Conservation (phyloP, 2,888 invertebrate species). For the Andrena fulva region DNA sequence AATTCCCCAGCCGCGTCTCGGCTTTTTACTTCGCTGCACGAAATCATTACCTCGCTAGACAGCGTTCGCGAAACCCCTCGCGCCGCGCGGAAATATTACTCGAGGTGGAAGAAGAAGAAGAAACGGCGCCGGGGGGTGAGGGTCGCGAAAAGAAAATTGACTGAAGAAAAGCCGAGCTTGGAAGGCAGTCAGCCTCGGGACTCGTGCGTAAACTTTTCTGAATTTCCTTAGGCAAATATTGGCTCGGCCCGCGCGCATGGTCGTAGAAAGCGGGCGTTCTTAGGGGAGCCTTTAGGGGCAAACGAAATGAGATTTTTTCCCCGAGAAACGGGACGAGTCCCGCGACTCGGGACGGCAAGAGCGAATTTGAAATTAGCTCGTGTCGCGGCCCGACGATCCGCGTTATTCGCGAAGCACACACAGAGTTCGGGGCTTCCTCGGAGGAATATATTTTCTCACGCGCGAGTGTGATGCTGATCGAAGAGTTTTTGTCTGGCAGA, state of each 20-base stretch:
- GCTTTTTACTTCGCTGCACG: neutral
- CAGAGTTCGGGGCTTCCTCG: neutral
- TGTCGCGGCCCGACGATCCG: slow-evolving; percentile 74
- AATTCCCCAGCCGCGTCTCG: neutral
- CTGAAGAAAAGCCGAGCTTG: slow-evolving; percentile 73
- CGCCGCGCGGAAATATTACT: slow-evolving; percentile 22
- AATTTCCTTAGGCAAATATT: slow-evolving; percentile 84
- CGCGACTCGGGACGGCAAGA: slow-evolving; percentile 67
- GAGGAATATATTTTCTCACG: neutral
- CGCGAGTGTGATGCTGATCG: neutral
- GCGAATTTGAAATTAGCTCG: slow-evolving; percentile 83
- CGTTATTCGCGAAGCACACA: slow-evolving; percentile 66
- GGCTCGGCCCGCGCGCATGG: slow-evolving; percentile 74
- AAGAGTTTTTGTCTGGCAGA: neutral
- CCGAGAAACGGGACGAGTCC: slow-evolving; percentile 66
- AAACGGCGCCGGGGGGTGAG: slow-evolving; percentile 10
- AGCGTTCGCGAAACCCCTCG: slow-evolving; percentile 1
- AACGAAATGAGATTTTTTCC: slow-evolving; percentile 84
- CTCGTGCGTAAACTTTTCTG: slow-evolving; percentile 83
- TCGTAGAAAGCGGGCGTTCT: slow-evolving; percentile 36
- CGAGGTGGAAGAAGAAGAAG: neutral
- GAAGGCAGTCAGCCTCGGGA: slow-evolving; percentile 73
- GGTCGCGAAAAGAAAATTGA: slow-evolving; percentile 73
- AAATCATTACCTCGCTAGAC: slow-evolving; percentile 30
- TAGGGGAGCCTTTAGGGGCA: slow-evolving; percentile 80